Evolutionary conservation across 2,113 vertebrate species (phyloP).

Genomic region (Dipodomys merriami): DNA sequence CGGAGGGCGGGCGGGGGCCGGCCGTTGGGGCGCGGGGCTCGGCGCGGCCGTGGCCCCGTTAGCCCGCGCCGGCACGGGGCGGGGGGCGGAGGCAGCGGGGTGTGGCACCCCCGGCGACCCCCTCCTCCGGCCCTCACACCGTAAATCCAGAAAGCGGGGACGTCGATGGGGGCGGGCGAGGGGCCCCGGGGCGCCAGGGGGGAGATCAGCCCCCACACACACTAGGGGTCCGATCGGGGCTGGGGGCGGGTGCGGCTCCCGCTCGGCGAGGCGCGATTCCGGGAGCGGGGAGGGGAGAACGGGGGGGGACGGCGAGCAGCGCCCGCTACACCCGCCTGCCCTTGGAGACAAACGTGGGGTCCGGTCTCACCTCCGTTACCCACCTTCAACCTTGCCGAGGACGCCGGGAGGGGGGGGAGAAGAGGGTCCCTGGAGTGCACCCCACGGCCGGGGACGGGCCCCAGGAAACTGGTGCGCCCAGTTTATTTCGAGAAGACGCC

Average conservation of each 20-base stretch:
- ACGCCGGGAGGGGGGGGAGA: background rate
- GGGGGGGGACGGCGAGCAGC: background rate
- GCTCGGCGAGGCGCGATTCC: too few species aligned
- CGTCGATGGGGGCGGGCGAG: constrained; percentile 61
- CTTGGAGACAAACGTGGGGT: constrained; percentile 13
- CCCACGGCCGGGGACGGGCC: background rate
- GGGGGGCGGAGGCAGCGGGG: constrained; percentile 34
- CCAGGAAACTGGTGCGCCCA: background rate
- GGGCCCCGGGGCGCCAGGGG: constrained; percentile 66
- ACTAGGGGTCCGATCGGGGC: too few species aligned
- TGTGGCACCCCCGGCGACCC: constrained; percentile 69
- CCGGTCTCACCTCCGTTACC: background rate
- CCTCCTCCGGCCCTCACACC: background rate
- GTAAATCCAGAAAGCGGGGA: constrained; percentile 71
- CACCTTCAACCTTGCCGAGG: background rate
- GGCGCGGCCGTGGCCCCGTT: background rate
- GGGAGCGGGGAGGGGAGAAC: too few species aligned
- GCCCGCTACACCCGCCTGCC: background rate
- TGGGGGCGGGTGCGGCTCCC: background rate
- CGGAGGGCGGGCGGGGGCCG: constrained; percentile 22
- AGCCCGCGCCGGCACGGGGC: background rate
- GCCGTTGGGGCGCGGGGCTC: constrained; percentile 18
- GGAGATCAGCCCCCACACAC: background rate
- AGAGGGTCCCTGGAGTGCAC: background rate
- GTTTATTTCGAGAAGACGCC: constrained; percentile 57